These are phyloP conservation scores for Gadopsis bispinosus DNA, from an alignment of 2,797 vertebrate species.

Conservation along the genomic window DNA sequence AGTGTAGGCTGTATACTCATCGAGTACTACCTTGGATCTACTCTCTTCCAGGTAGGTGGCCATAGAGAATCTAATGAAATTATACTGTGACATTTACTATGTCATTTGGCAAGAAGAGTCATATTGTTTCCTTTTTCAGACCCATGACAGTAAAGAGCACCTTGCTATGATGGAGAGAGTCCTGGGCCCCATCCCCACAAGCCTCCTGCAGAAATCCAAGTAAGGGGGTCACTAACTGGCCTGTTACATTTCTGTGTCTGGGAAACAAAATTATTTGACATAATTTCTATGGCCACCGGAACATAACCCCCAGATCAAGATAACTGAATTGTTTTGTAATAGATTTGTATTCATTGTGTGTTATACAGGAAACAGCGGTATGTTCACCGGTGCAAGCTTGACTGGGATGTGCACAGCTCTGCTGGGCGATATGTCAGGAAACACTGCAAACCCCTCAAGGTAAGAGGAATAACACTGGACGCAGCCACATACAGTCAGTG, in stretches of 20 bases:
- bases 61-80: background rate
- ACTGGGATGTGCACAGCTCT: constrained; percentile 89
- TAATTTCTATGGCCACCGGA: background rate
- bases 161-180: constrained; percentile 99
- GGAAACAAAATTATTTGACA: background rate
- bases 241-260: background rate
- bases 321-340: background rate
- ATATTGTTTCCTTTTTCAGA: constrained; percentile 74
- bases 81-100: background rate
- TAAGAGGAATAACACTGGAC: constrained; percentile 57
- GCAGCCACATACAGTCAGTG: background rate
- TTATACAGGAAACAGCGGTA: constrained; percentile 87
- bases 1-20: constrained; percentile 92
- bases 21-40: constrained; percentile 92
- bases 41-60: constrained; percentile 89
- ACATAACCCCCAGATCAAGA: background rate
- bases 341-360: background rate
- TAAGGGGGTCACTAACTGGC: constrained; percentile 50
- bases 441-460: constrained; percentile 90
- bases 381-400: constrained; percentile 84
- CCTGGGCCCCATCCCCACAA: constrained; percentile 87
- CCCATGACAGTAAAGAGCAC: constrained; percentile 93
- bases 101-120: background rate
- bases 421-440: constrained; percentile 87
- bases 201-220: constrained; percentile 91